These are phyloP conservation scores for Eurystomus glaucurus DNA, from an alignment of 2,797 vertebrate species.

Conservation along the genomic window DNA sequence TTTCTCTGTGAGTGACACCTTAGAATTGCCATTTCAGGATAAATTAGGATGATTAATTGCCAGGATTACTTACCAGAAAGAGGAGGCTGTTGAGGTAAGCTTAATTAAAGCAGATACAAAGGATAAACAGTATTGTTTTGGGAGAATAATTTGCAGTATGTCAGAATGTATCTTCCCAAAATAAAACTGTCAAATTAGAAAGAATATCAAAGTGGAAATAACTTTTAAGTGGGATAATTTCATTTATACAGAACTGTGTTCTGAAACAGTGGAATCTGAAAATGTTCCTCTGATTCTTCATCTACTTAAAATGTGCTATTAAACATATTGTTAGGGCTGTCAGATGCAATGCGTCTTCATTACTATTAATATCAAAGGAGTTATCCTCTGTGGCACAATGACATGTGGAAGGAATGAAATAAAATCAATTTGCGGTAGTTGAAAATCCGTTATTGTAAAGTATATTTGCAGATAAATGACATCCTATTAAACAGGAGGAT, in stretches of 20 bases:
- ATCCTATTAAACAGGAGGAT: not conserved
- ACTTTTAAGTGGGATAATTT: conserved; percentile 53
- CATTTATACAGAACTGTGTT: not conserved
- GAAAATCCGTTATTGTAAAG: conserved; percentile 24
- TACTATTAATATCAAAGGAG: conserved; percentile 62
- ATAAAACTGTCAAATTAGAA: conserved; percentile 34
- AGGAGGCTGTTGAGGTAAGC: conserved; percentile 4
- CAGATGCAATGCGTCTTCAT: conserved; percentile 60
- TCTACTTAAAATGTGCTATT: conserved; percentile 55
- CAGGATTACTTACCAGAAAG: not conserved
- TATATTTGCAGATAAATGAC: conserved; percentile 37
- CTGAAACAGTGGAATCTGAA: conserved; percentile 31
- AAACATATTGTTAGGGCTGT: conserved; percentile 64
- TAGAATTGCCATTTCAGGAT: not conserved
- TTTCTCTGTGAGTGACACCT: not conserved
- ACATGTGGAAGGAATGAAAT: conserved; percentile 42
- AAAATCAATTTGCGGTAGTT: conserved; percentile 50
- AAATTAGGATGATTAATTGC: conserved; percentile 8
- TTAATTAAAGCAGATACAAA: conserved; percentile 1
- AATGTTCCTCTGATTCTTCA: conserved; percentile 21
- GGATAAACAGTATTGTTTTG: conserved; percentile 4
- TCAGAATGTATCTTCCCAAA: conserved; percentile 12
- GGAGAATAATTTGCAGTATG: not conserved
- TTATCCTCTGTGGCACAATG: conserved; percentile 33
- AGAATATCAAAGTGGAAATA: conserved; percentile 15